phyloP scores from a whole-genome alignment of 1,140 invertebrate species.

The Drosophila tristis region DNA sequence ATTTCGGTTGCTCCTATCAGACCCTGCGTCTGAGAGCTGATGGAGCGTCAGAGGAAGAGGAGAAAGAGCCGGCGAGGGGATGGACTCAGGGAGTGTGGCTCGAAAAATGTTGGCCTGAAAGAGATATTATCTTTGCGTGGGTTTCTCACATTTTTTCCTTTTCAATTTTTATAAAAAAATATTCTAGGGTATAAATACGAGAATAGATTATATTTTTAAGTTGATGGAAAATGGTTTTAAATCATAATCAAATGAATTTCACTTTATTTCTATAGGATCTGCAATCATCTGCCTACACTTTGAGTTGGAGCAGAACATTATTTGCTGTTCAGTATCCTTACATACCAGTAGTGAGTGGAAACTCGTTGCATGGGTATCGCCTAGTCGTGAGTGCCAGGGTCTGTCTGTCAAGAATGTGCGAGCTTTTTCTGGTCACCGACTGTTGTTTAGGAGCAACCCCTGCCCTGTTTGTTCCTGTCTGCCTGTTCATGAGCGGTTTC shows the following conservation, averaged over 20 bases:
- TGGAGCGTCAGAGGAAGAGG: background rate
- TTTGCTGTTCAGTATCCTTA: too few relatives aligned
- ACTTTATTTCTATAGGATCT: too few relatives aligned
- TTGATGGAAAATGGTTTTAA: background rate
- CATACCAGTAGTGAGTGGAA: too few relatives aligned
- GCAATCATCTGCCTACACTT: too few relatives aligned
- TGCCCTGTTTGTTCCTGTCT: conserved; percentile 2
- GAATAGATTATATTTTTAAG: background rate
- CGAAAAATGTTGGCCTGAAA: background rate
- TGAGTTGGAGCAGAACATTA: too few relatives aligned
- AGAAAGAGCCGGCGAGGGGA: too few relatives aligned
- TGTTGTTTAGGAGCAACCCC: too few relatives aligned
- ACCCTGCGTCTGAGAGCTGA: conserved; percentile 11
- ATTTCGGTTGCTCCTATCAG: conserved; percentile 54
- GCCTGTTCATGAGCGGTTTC: conserved; percentile 35
- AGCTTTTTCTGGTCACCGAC: conserved; percentile 12
- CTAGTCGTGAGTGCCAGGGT: background rate
- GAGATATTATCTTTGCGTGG: conserved; percentile 29
- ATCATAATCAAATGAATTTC: background rate
- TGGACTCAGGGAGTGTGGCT: too few relatives aligned
- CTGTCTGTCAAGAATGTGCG: conserved; percentile 5
- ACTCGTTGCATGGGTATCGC: background rate
- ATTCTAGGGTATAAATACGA: conserved; percentile 2
- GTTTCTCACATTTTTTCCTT: conserved; percentile 13
- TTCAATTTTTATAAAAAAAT: conserved; percentile 34